Conservation (phyloP, 2,888 invertebrate genomes). For the Lasioglossum pauxillum region DNA sequence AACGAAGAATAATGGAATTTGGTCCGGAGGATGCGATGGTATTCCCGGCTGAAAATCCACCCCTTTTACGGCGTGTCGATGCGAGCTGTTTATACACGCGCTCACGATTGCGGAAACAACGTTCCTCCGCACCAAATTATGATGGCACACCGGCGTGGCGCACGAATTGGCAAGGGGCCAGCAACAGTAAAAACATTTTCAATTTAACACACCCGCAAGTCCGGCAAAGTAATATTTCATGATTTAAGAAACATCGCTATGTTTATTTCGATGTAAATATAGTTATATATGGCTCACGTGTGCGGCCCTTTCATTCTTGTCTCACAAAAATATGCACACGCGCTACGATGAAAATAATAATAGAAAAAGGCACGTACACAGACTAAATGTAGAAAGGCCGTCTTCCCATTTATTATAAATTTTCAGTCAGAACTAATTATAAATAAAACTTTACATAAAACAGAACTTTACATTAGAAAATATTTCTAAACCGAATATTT, state of each 20-base stretch:
- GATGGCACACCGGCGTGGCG: neutral
- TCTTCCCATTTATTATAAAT: no score
- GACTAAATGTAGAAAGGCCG: no score
- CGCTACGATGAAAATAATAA: no score
- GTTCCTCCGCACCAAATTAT: constrained; percentile 23
- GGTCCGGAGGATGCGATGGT: constrained; percentile 31
- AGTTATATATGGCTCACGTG: neutral
- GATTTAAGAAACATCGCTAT: neutral
- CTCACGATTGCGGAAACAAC: constrained; percentile 15
- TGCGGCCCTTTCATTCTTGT: neutral
- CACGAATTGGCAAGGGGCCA: neutral
- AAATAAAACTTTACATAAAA: no score
- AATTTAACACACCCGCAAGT: constrained; percentile 19
- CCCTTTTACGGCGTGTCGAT: constrained; percentile 47
- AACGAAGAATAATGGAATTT: constrained; percentile 65
- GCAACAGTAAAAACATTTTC: constrained; percentile 17
- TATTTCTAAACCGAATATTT: no score
- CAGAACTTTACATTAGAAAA: no score
- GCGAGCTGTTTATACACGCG: neutral
- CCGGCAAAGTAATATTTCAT: constrained; percentile 9
- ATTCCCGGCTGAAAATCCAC: constrained; percentile 41
- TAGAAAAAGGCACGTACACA: no score
- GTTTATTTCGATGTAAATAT: neutral
- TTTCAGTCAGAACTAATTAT: no score
- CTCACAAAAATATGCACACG: neutral